Percentiles rank a stretch among this genome's conserved stretches.
These are phyloP conservation scores for Zelostemma sp. DNA, from an alignment of 1,140 invertebrate genomes.

Conservation along the genomic window DNA sequence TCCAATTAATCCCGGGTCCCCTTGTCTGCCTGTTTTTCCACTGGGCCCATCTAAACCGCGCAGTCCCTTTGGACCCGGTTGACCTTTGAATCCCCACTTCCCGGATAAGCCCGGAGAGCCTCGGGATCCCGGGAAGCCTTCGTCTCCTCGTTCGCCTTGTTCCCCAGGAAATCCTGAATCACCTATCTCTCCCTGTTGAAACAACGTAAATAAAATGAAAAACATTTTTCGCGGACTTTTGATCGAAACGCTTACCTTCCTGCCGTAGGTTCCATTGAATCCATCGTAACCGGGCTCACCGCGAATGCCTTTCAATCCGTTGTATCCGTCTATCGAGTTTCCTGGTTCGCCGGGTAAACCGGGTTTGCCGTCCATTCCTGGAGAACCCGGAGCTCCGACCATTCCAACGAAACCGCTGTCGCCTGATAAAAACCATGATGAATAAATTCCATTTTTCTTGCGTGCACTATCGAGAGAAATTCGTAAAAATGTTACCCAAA, in stretches of 20 bases:
- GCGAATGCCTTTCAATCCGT: constrained; percentile 62
- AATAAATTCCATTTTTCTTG: too few relatives aligned
- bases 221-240: too few relatives aligned
- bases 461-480: too few relatives aligned
- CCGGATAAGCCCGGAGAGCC: constrained; percentile 66
- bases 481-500: constrained; percentile 1
- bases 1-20: constrained; percentile 72
- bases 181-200: constrained; percentile 65
- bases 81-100: constrained; percentile 64
- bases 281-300: constrained; percentile 69
- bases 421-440: too few relatives aligned
- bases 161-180: constrained; percentile 63
- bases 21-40: constrained; percentile 69
- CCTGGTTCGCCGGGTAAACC: constrained; percentile 72
- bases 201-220: constrained; percentile 31
- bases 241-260: constrained; percentile 54
- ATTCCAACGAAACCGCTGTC: too few relatives aligned
- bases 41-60: constrained; percentile 60
- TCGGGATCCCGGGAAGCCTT: constrained; percentile 60
- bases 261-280: constrained; percentile 64
- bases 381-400: constrained; percentile 68
- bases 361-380: constrained; percentile 67
- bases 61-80: constrained; percentile 62
- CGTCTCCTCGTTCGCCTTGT: constrained; percentile 65
- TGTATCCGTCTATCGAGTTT: constrained; percentile 49